phyloP scores from a whole-genome alignment of 2,888 invertebrate genomes.

The Eupeodes latifasciatus region DNA sequence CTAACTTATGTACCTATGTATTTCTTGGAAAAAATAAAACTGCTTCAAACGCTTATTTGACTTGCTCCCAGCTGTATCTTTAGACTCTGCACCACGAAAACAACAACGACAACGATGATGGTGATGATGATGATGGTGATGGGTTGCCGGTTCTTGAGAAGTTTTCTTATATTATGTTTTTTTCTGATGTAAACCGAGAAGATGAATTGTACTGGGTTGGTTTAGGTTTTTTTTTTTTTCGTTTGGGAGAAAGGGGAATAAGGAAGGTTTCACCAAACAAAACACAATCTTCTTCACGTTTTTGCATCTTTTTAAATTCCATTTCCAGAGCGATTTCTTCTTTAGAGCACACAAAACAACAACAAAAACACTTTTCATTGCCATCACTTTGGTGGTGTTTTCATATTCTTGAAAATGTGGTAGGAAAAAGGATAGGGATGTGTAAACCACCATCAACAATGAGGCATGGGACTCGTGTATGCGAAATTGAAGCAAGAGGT shows the following conservation, averaged over 20 bases:
- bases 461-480: constrained; percentile 14
- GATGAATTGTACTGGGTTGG: constrained; percentile 59
- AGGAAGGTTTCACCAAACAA: background rate
- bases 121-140: constrained; percentile 25
- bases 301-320: constrained; percentile 62
- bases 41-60: constrained; percentile 26
- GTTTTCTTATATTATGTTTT: constrained; percentile 55
- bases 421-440: constrained; percentile 20
- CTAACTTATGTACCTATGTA: too few relatives aligned
- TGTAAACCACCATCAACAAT: constrained; percentile 1
- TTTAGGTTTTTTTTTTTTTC: constrained; percentile 6
- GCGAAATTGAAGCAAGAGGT: background rate
- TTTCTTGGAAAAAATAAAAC: constrained; percentile 44
- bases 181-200: constrained; percentile 49
- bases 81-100: constrained; percentile 1
- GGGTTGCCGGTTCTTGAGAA: constrained; percentile 63
- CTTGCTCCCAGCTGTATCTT: constrained; percentile 31
- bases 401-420: constrained; percentile 28
- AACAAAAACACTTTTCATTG: constrained; percentile 66
- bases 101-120: constrained; percentile 1
- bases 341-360: background rate
- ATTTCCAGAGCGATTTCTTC: constrained; percentile 45
- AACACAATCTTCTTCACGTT: constrained; percentile 49
- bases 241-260: background rate
- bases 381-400: constrained; percentile 61